These are phyloP conservation scores for Anarsia innoxiella DNA, from an alignment of 2,888 invertebrate species.

Conservation along the genomic window DNA sequence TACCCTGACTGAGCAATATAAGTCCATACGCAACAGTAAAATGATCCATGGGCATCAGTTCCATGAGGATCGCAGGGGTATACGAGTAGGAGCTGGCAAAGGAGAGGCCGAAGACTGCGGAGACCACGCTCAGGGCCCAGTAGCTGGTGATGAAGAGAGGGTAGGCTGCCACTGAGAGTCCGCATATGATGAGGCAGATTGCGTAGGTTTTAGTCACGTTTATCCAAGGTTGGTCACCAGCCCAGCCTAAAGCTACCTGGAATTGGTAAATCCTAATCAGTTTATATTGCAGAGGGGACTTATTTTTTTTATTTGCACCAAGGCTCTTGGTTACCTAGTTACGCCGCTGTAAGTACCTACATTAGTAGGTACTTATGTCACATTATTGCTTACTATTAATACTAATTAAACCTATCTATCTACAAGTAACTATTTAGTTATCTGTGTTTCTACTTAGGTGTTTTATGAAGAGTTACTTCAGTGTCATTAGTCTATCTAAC, in stretches of 20 bases:
- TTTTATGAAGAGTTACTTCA: too few relatives aligned
- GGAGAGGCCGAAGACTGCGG: conserved; percentile 87
- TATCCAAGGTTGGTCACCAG: conserved; percentile 90
- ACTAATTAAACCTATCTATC: too few relatives aligned
- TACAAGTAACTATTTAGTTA: too few relatives aligned
- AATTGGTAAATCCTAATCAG: too few relatives aligned
- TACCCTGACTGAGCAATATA: conserved; percentile 90
- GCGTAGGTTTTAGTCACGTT: conserved; percentile 90
- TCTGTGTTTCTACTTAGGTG: too few relatives aligned
- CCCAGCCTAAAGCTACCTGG: conserved; percentile 87
- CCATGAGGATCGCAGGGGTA: conserved; percentile 91
- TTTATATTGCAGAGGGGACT: too few relatives aligned
- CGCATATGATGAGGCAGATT: conserved; percentile 81
- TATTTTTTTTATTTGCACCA: too few relatives aligned
- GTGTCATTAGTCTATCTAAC: too few relatives aligned
- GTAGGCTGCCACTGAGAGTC: conserved; percentile 76
- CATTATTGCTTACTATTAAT: too few relatives aligned
- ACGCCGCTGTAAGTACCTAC: too few relatives aligned
- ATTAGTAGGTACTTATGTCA: too few relatives aligned
- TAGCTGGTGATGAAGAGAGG: conserved; percentile 72
- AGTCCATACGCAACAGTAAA: conserved; percentile 96
- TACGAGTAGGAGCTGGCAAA: conserved; percentile 94
- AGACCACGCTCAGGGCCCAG: conserved; percentile 59
- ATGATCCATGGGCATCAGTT: conserved; percentile 90
- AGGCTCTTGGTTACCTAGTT: too few relatives aligned